Evolutionary conservation across 1,140 invertebrate species (phyloP).

Genomic region (Megathymus violae): DNA sequence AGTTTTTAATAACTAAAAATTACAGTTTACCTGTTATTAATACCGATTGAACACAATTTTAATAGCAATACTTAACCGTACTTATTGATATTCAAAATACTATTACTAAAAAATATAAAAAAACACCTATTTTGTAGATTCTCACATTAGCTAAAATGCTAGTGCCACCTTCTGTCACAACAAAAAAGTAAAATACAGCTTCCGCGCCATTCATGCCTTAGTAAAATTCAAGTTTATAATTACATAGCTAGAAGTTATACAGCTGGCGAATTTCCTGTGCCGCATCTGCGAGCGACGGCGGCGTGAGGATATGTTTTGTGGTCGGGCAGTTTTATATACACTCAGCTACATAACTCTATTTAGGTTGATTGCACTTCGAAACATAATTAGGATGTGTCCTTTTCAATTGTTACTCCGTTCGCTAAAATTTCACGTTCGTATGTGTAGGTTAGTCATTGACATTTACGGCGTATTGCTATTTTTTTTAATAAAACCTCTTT

Average conservation of each 20-base stretch:
- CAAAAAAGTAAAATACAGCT: constrained; percentile 18
- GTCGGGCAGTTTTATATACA: background rate
- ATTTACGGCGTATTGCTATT: background rate
- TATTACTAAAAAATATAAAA: too few relatives aligned
- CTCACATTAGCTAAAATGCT: background rate
- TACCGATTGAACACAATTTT: too few relatives aligned
- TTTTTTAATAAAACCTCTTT: too few relatives aligned
- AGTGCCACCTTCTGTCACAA: background rate
- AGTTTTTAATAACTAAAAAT: too few relatives aligned
- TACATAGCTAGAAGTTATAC: constrained; percentile 7
- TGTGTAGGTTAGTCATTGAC: too few relatives aligned
- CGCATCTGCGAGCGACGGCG: constrained; percentile 5
- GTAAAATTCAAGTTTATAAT: constrained; percentile 12
- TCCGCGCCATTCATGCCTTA: constrained; percentile 10
- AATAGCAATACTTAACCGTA: too few relatives aligned
- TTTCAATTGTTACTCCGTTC: too few relatives aligned
- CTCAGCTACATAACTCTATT: background rate
- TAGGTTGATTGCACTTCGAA: background rate
- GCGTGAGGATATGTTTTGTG: background rate
- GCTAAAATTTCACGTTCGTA: too few relatives aligned
- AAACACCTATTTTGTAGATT: background rate
- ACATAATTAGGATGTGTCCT: too few relatives aligned
- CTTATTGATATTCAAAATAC: too few relatives aligned
- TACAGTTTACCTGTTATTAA: too few relatives aligned
- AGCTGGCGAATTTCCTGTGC: constrained; percentile 16